Percentiles rank a stretch among this genome's conserved stretches.
Conservation (phyloP, 2,797 vertebrate species). For the Pampus argenteus region DNA sequence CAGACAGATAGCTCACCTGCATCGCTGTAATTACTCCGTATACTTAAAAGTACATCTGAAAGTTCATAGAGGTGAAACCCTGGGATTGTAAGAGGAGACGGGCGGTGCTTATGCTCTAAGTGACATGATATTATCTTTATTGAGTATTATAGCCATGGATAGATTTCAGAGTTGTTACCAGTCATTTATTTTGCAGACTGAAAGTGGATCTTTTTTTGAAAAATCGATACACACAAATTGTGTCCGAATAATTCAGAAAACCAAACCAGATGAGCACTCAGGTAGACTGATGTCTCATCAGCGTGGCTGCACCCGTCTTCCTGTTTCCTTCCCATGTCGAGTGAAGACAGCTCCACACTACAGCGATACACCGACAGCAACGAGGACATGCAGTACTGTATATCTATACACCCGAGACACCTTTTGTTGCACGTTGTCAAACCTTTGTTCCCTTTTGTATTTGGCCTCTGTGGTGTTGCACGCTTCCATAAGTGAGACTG, state of each 20-base stretch:
- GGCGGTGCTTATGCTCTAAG: conserved; percentile 14
- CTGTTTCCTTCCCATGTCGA: background rate
- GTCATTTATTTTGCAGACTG: background rate
- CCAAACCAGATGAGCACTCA: background rate
- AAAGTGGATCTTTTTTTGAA: background rate
- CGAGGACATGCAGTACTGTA: background rate
- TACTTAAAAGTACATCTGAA: conserved; percentile 45
- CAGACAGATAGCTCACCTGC: conserved; percentile 56
- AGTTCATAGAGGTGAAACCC: conserved; percentile 39
- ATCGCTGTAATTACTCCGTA: conserved; percentile 41
- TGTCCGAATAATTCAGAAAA: background rate
- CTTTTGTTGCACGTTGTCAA: background rate
- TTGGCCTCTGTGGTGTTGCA: background rate
- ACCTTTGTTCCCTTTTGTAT: conserved; percentile 24
- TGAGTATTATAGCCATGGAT: background rate
- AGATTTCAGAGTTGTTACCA: background rate
- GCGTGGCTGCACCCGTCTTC: conserved; percentile 1
- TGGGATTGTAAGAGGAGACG: conserved; percentile 9
- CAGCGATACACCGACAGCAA: background rate
- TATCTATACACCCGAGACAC: conserved; percentile 16
- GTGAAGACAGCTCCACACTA: background rate
- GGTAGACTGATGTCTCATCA: background rate
- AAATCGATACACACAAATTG: background rate
- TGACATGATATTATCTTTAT: background rate
- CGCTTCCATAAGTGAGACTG: background rate